These are phyloP conservation scores for Teleiodes luculella DNA, from an alignment of 2,888 invertebrate species.

Conservation along the genomic window DNA sequence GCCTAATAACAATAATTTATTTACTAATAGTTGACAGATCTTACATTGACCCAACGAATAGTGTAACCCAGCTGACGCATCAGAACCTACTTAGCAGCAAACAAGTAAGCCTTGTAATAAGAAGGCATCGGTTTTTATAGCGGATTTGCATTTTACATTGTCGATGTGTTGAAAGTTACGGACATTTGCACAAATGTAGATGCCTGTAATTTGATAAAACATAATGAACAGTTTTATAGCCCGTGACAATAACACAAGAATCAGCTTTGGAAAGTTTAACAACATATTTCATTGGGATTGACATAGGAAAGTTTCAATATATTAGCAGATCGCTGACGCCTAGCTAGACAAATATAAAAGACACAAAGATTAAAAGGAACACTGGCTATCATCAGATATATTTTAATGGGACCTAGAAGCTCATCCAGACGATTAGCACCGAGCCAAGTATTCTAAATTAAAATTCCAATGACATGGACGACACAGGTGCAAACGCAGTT, in stretches of 20 bases:
- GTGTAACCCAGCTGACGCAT: too few relatives aligned
- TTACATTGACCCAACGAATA: too few relatives aligned
- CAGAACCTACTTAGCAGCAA: too few relatives aligned
- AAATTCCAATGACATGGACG: not conserved
- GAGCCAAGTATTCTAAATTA: slow-evolving; percentile 4
- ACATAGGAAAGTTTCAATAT: not conserved
- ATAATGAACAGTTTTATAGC: not conserved
- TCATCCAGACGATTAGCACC: not conserved
- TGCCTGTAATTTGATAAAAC: not conserved
- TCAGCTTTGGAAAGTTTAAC: not conserved
- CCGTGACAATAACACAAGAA: slow-evolving; percentile 2
- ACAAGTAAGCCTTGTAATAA: not conserved
- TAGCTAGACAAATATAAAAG: not conserved
- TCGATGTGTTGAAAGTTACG: slow-evolving; percentile 4
- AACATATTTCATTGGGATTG: not conserved
- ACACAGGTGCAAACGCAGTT: not conserved
- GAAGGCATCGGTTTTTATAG: slow-evolving; percentile 2
- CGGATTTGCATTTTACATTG: slow-evolving; percentile 1
- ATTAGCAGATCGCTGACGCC: too few relatives aligned
- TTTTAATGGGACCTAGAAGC: not conserved
- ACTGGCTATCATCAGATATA: not conserved
- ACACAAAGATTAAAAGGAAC: not conserved
- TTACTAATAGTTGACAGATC: too few relatives aligned
- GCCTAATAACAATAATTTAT: too few relatives aligned
- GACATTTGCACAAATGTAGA: not conserved